Percentiles rank a stretch among this genome's conserved stretches.
Conservation (phyloP, 1,140 invertebrate genomes). For the Hirudo medicinalis region DNA sequence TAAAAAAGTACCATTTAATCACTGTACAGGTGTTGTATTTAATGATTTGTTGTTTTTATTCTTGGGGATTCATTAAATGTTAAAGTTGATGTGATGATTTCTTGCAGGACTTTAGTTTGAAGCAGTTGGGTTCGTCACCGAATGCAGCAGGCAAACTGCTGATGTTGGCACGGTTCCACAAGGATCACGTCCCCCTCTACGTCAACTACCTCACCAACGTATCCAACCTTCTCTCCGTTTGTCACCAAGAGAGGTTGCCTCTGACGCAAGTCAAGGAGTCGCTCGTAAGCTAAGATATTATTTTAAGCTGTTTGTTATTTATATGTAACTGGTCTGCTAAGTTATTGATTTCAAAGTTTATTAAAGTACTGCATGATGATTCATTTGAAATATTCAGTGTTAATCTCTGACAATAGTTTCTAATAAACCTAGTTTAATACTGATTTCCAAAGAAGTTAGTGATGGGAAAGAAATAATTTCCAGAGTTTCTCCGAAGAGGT, state of each 20-base stretch:
- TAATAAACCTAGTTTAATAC: too few species aligned
- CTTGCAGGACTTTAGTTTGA: background rate
- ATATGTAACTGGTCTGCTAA: too few species aligned
- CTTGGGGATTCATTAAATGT: background rate
- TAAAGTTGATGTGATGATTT: background rate
- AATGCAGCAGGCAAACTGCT: background rate
- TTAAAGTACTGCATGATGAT: too few species aligned
- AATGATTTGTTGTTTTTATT: background rate
- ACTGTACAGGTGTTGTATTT: slow-evolving; percentile 6
- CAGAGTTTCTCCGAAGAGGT: slow-evolving; percentile 1
- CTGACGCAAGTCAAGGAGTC: too few species aligned
- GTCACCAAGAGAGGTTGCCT: too few species aligned
- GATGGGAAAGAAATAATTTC: too few species aligned
- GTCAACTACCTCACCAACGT: background rate
- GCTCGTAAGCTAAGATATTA: background rate
- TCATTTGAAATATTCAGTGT: too few species aligned
- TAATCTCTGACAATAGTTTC: too few species aligned
- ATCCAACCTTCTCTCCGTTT: background rate
- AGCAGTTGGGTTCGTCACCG: background rate
- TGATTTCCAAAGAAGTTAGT: too few species aligned
- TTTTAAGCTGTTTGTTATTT: too few species aligned
- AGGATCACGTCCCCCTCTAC: background rate
- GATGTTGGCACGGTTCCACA: background rate
- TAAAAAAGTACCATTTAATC: slow-evolving; percentile 10
- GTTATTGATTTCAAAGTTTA: too few species aligned